Evolutionary conservation across 2,797 vertebrate species (phyloP), one percentile per base, ranked within the genome.

Genomic region (Myotis findleyi): DNA sequence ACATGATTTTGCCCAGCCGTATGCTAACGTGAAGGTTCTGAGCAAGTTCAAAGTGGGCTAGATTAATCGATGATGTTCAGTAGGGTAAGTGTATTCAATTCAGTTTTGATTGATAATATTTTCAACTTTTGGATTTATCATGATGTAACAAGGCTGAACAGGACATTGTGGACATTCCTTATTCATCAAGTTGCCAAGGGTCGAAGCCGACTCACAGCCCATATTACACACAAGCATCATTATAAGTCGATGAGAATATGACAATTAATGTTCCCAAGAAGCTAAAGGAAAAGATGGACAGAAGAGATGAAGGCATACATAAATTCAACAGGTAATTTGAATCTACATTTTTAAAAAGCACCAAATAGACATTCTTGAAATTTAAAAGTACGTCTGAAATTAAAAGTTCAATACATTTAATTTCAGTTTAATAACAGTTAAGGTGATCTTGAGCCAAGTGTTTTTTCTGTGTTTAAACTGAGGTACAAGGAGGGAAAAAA

Each of bases 381-480:
- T 68, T 47, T 44, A 76, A 96, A 94, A 69, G 9, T 53, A 66
- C 2, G 49, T 94, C n/a, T 87, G 9, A 95, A 93, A 27, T 93
- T 92, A 92, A 72, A 59, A 85, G 84, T 33, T 90, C n/a, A 72
- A 49, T 38, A 94, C 89, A 68, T 44, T 30, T 30, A 16, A 62
- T 14, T 62, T 62, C 12, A 16, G 8, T 11, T 81, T 68, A 87
- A 53, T 36, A 79, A 8, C 5, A 59, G 9, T 64, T 81, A 73
- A 81, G 23, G 10, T 53, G 13, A n/a, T 79, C 82, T 89, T 79
- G 5, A 80, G 44, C 4, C 21, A 64, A 87, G 3, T 84, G n/a
- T 92, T 84, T 55, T 69, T 85, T 14, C 33, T 77, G 3, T 84
- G 11, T 81, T 0, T 41, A 88, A 77, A 77, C 5, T 44, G 20